phyloP scores from a whole-genome alignment of 1,140 invertebrate species.

The Bradysia coprophila region DNA sequence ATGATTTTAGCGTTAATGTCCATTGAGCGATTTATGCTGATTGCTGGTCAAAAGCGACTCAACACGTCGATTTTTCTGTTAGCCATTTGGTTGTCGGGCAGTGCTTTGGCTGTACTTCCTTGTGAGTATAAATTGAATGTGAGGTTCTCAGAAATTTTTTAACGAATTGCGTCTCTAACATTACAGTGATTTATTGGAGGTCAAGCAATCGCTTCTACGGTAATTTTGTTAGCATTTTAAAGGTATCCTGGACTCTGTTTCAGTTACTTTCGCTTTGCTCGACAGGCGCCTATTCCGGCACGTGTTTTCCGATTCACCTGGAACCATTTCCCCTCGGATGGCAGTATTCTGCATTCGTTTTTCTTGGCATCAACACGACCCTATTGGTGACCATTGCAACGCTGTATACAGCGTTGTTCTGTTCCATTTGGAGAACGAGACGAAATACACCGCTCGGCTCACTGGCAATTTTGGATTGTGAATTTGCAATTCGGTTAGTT shows the following conservation, averaged over 20 bases:
- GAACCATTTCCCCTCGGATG: conserved; percentile 48
- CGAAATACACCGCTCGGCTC: conserved; percentile 35
- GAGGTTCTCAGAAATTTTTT: no score
- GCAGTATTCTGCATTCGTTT: conserved; percentile 57
- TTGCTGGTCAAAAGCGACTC: conserved; percentile 36
- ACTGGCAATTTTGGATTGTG: conserved; percentile 38
- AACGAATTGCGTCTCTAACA: no score
- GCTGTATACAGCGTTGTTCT: conserved; percentile 43
- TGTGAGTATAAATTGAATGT: no score
- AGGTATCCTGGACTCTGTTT: conserved; percentile 40
- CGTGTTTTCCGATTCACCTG: conserved; percentile 57
- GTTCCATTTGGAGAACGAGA: conserved; percentile 39
- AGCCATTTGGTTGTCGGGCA: conserved; percentile 42
- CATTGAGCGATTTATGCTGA: conserved; percentile 50
- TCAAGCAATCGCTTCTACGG: not conserved
- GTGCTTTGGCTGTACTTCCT: conserved; percentile 43
- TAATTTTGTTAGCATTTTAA: conserved; percentile 28
- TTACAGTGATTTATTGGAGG: conserved; percentile 3
- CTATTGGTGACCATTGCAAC: conserved; percentile 40
- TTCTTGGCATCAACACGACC: conserved; percentile 43
- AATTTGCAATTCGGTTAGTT: conserved; percentile 32
- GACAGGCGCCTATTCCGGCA: conserved; percentile 40
- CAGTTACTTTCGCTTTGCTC: no score
- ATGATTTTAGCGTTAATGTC: conserved; percentile 60
- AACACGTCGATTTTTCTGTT: conserved; percentile 31